These are phyloP conservation scores for Holocentrus rufus DNA, from an alignment of 2,797 vertebrate genomes.

Conservation along the genomic window DNA sequence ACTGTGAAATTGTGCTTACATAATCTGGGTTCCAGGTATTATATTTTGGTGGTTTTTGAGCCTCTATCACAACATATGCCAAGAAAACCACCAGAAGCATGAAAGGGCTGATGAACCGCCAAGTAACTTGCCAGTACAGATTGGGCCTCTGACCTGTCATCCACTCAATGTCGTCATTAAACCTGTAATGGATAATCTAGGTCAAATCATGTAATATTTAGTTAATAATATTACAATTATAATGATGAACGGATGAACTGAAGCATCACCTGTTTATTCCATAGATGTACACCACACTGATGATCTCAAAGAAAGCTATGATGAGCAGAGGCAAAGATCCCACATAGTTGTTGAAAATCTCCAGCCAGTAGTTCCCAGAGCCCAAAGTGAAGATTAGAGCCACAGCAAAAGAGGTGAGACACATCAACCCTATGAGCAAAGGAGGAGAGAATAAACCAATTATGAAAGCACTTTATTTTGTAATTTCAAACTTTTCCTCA, in stretches of 20 bases:
- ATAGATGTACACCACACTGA: conserved; percentile 80
- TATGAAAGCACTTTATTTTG: too few species aligned
- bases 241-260: background rate
- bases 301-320: conserved; percentile 86
- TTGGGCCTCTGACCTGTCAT: conserved; percentile 84
- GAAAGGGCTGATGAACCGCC: conserved; percentile 84
- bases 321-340: conserved; percentile 83
- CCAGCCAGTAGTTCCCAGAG: conserved; percentile 89
- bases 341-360: conserved; percentile 84
- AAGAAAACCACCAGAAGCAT: conserved; percentile 83
- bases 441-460: background rate
- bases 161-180: conserved; percentile 83
- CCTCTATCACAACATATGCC: conserved; percentile 77
- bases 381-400: conserved; percentile 85
- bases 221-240: background rate
- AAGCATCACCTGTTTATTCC: conserved; percentile 82
- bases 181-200: conserved; percentile 72
- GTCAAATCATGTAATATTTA: background rate
- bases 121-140: conserved; percentile 84
- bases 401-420: conserved; percentile 78
- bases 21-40: conserved; percentile 85
- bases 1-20: conserved; percentile 66
- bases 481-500: too few species aligned
- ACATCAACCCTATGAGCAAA: conserved; percentile 78
- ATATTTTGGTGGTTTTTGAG: conserved; percentile 72